These are phyloP conservation scores for Euura lappo DNA, from an alignment of 1,140 invertebrate genomes.

Conservation along the genomic window DNA sequence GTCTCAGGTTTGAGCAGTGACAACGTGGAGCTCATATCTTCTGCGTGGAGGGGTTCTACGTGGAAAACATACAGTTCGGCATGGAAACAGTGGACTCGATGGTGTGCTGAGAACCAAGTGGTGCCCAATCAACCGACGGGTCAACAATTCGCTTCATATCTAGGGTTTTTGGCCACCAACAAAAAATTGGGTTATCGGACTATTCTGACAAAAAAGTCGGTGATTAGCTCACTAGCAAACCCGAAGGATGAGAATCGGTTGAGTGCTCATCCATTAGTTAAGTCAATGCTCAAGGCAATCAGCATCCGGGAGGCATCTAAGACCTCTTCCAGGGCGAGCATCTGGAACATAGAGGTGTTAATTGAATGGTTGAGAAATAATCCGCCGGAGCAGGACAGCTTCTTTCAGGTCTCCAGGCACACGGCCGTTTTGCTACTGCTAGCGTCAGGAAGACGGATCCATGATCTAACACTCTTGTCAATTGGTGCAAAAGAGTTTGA, in stretches of 20 bases:
- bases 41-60: slow-evolving; percentile 37
- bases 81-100: slow-evolving; percentile 34
- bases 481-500: slow-evolving; percentile 24
- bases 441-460: slow-evolving; percentile 44
- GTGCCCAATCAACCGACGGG: slow-evolving; percentile 24
- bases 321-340: not conserved
- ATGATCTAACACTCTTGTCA: slow-evolving; percentile 43
- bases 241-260: slow-evolving; percentile 11
- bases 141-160: slow-evolving; percentile 22
- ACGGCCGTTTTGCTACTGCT: slow-evolving; percentile 36
- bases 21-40: slow-evolving; percentile 30
- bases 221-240: slow-evolving; percentile 14
- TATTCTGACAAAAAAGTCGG: slow-evolving; percentile 22
- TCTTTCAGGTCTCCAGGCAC: slow-evolving; percentile 39
- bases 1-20: slow-evolving; percentile 27
- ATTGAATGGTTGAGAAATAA: slow-evolving; percentile 20
- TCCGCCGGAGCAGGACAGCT: slow-evolving; percentile 25
- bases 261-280: slow-evolving; percentile 17
- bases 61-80: slow-evolving; percentile 32
- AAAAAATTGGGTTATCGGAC: slow-evolving; percentile 19
- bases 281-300: slow-evolving; percentile 18
- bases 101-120: slow-evolving; percentile 30
- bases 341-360: slow-evolving; percentile 22
- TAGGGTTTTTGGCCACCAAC: slow-evolving; percentile 15
- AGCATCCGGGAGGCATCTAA: not conserved